These are phyloP conservation scores for Nannoperca obscura DNA, from an alignment of 2,797 vertebrate genomes.

Conservation along the genomic window DNA sequence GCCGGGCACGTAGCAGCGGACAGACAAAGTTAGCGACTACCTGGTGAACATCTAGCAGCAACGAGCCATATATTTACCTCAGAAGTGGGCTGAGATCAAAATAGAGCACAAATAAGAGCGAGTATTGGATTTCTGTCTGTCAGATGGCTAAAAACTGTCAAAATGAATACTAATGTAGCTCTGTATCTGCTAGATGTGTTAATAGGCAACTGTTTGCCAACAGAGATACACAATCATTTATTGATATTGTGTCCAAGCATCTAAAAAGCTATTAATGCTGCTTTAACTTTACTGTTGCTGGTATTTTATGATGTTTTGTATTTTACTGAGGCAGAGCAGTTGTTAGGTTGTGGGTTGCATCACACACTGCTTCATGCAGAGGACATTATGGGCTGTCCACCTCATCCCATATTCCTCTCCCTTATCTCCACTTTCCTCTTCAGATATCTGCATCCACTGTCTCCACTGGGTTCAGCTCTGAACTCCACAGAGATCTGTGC, in stretches of 20 bases:
- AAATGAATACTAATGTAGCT: neutral
- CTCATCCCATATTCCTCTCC: neutral
- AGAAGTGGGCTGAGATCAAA: neutral
- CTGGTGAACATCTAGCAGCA: neutral
- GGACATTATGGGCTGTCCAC: neutral
- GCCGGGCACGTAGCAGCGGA: neutral
- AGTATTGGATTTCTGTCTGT: neutral
- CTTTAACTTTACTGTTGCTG: neutral
- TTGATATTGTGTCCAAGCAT: neutral
- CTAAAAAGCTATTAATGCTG: neutral
- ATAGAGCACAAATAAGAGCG: neutral
- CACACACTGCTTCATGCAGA: neutral
- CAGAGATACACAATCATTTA: no score
- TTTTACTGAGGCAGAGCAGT: slow-evolving; percentile 6
- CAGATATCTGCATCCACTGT: neutral
- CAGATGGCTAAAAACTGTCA: neutral
- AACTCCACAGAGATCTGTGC: slow-evolving; percentile 1
- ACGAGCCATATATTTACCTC: neutral
- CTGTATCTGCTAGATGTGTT: neutral
- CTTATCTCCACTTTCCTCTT: neutral
- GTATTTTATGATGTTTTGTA: neutral
- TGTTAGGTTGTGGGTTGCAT: slow-evolving; percentile 11
- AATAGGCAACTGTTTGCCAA: neutral
- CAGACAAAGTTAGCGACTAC: neutral
- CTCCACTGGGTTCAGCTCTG: neutral